These are phyloP conservation scores for Sula dactylatra DNA, from an alignment of 2,113 vertebrate genomes.

Conservation along the genomic window DNA sequence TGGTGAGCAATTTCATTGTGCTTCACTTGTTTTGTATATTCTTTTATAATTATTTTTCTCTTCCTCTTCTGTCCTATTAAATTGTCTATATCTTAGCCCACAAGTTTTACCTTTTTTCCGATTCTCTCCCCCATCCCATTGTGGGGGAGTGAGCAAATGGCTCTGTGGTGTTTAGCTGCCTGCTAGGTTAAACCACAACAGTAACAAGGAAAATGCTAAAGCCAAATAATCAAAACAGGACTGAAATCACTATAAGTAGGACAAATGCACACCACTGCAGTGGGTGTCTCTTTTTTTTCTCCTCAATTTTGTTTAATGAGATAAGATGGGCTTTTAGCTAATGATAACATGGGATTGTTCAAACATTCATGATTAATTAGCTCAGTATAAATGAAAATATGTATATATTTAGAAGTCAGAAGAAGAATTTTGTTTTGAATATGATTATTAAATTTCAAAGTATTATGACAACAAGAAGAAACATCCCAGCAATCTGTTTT, in stretches of 20 bases:
- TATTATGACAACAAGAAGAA: background rate
- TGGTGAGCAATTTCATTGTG: background rate
- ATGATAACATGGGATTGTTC: background rate
- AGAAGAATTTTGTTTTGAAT: background rate
- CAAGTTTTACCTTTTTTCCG: too few species aligned
- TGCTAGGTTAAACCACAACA: too few species aligned
- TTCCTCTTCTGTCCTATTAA: too few species aligned
- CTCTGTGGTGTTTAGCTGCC: too few species aligned
- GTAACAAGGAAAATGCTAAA: background rate
- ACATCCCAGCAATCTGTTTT: background rate
- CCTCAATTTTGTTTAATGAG: background rate
- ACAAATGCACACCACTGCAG: background rate
- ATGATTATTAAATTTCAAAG: background rate
- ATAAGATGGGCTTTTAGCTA: background rate
- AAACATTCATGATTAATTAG: background rate
- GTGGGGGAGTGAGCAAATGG: too few species aligned
- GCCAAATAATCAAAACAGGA: background rate
- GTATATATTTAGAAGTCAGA: background rate
- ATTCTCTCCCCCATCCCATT: too few species aligned
- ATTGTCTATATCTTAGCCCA: too few species aligned
- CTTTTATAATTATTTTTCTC: too few species aligned
- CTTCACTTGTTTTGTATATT: too few species aligned
- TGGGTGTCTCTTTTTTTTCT: background rate
- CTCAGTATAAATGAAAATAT: background rate
- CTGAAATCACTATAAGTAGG: background rate